Base-by-base conservation (phyloP, 2,888 invertebrate species). In the Phyllotreta striolata region DNA sequence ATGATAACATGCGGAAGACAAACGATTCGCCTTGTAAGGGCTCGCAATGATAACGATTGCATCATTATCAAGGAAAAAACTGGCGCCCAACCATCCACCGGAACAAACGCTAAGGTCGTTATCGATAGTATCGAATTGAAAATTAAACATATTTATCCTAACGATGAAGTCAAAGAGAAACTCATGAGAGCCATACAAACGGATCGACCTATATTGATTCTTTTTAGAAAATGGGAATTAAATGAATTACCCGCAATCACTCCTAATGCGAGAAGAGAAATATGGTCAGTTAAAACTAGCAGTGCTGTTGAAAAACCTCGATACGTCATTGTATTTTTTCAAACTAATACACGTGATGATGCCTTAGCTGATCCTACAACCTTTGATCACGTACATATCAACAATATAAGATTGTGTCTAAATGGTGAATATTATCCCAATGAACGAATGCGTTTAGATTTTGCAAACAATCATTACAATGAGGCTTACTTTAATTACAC, bases 21-120 rank as follows among this genome's bases (percentile, higher is more conserved):
- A 39, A 65, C 55, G n/a, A 43, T 67, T 10, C 54, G 60, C 38
- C 54, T 70, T 9, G 58, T 64, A 38, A 55, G 68, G 35, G 56
- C 67, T 54, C 59, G 66, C 24, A 62, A 47, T 39, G 64, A 68
- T 66, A 60, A 55, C 6, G 67, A 68, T 52, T 62, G 61, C n/a
- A 4, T 47, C 3, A 46, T 61, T 41, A 40, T 62, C 12, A 37
- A 37, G 6, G 63, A 61, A n/a, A 24, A 24, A 24, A 24, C n/a
- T n/a, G n/a, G n/a, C n/a, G n/a, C n/a, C n/a, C n/a, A n/a, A n/a
- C n/a, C n/a, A n/a, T n/a, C n/a, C n/a, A n/a, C 41, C 0, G 40
- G 34, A 3, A 57, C 61, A 8, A 12, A 55, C 0, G 54, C 37
- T 14, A 38, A 59, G 54, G 24, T 24, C 24, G 24, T 4, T 24